A percentile compares a stretch with the other conserved stretches of the same genome.
phyloP scores from a whole-genome alignment of 2,888 invertebrate species.

The Melipona bicolor region DNA sequence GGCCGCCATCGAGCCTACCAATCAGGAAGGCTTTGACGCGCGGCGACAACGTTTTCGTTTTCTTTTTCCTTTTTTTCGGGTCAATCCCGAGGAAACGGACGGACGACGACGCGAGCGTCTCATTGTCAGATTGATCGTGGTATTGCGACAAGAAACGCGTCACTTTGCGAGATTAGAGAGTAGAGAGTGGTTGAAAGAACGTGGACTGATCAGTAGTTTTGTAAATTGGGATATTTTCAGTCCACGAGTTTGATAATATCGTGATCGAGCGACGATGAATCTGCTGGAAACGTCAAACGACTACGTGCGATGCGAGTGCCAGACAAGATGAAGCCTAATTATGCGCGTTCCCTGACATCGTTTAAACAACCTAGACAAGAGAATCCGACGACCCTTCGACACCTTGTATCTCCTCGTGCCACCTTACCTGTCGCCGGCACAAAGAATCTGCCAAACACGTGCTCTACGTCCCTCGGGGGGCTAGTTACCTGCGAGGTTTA shows the following conservation, averaged over 20 bases:
- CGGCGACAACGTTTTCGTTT: slow-evolving; percentile 60
- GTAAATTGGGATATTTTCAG: no score
- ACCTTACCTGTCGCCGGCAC: slow-evolving; percentile 65
- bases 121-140: slow-evolving; percentile 31
- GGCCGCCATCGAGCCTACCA: slow-evolving; percentile 71
- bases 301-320: neutral
- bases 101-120: neutral
- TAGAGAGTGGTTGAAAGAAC: neutral
- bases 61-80: slow-evolving; percentile 30
- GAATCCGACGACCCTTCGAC: slow-evolving; percentile 47
- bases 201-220: neutral
- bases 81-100: slow-evolving; percentile 52
- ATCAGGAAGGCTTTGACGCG: slow-evolving; percentile 72
- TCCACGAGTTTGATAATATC: no score
- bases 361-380: slow-evolving; percentile 41
- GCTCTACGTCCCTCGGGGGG: slow-evolving; percentile 62
- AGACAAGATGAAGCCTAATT: slow-evolving; percentile 16
- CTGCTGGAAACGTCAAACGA: neutral
- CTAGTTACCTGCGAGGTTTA: slow-evolving; percentile 72
- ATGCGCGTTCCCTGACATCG: slow-evolving; percentile 9
- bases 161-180: no score
- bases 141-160: neutral
- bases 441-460: slow-evolving; percentile 68
- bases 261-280: rapidly evolving
- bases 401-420: slow-evolving; percentile 68